phyloP scores from a whole-genome alignment of 2,797 vertebrate species.

The Darevskia mixta region DNA sequence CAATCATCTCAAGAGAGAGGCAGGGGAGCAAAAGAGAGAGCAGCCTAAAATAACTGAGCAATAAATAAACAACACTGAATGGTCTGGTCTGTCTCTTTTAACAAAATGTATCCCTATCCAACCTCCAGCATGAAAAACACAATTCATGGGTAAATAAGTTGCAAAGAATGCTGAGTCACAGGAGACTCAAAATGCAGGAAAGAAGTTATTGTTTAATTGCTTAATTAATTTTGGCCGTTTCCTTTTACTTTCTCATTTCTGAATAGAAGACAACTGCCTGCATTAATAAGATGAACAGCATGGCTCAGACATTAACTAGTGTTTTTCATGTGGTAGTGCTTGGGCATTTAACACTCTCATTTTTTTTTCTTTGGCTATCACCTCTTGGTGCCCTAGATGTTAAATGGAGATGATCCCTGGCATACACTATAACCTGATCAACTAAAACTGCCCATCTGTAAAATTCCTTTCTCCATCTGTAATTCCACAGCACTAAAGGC shows the following conservation, averaged over 20 bases:
- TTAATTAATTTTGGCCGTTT: neutral
- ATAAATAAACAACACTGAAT: neutral
- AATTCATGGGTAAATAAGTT: neutral
- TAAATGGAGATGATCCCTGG: neutral
- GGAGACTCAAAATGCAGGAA: neutral
- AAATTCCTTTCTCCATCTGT: conserved; percentile 15
- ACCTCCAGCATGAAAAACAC: neutral
- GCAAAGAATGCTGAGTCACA: neutral
- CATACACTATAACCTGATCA: neutral
- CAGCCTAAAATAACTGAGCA: neutral
- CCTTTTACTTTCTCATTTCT: conserved; percentile 10
- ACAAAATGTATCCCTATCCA: neutral
- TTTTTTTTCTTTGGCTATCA: neutral
- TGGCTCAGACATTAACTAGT: neutral
- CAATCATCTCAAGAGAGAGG: neutral
- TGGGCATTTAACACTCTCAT: neutral
- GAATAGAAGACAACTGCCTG: neutral
- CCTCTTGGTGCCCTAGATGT: conserved; percentile 2
- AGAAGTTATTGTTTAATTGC: neutral
- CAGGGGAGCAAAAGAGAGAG: neutral
- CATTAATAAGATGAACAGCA: neutral
- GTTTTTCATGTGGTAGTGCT: neutral
- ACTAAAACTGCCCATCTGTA: conserved; percentile 31
- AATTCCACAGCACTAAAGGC: conserved; percentile 21
- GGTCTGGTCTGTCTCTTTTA: neutral